Evolutionary conservation across 2,888 invertebrate species (phyloP).

Genomic region (Mactromeris polynyma): DNA sequence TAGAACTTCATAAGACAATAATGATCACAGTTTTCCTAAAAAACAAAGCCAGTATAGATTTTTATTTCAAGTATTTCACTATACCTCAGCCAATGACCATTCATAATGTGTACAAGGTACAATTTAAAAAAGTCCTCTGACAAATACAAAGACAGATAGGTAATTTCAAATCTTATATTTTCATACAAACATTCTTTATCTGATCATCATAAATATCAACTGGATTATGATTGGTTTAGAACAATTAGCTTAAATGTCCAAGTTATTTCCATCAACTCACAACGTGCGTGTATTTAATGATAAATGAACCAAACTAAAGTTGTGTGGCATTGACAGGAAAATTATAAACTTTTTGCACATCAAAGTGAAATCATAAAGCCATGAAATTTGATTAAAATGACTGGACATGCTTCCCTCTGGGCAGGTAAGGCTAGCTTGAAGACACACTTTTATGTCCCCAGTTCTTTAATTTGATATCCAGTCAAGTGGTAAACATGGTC

Average conservation of each 20-base stretch:
- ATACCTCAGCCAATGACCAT: neutral
- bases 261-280: neutral
- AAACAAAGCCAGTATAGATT: neutral
- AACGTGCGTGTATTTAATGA: neutral
- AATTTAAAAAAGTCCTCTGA: neutral
- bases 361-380: slow-evolving; percentile 11
- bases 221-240: neutral
- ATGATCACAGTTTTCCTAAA: no score
- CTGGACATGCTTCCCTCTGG: neutral
- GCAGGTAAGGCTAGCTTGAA: neutral
- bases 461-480: slow-evolving; percentile 2
- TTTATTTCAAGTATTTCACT: neutral
- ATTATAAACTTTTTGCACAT: neutral
- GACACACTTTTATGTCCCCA: neutral
- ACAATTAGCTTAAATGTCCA: neutral
- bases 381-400: slow-evolving; percentile 1
- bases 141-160: neutral
- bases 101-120: neutral
- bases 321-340: neutral
- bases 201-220: neutral
- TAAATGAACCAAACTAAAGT: neutral
- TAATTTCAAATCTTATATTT: neutral
- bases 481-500: neutral
- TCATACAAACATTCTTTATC: neutral
- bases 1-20: no score